Conservation (phyloP, 2,113 vertebrate species). For the Scopus umbretta region DNA sequence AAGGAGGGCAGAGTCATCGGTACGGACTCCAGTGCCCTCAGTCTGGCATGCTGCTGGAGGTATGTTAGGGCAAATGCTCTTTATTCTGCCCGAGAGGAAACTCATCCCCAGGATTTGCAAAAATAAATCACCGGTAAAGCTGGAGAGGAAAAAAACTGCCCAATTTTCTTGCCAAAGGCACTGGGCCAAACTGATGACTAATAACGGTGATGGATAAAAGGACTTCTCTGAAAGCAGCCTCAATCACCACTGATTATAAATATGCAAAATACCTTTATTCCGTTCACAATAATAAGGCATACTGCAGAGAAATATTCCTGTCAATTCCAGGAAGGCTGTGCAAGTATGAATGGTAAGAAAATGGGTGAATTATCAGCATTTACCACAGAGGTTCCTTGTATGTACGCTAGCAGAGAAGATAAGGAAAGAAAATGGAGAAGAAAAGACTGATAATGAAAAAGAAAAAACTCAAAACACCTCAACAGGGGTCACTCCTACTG, state of each 20-base stretch:
- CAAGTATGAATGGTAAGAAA: neutral
- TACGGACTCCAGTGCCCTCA: neutral
- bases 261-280: conserved; percentile 28
- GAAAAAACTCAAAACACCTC: neutral
- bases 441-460: neutral
- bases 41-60: neutral
- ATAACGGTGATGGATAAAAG: neutral
- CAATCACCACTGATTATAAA: neutral
- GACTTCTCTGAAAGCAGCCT: neutral
- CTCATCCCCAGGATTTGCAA: neutral
- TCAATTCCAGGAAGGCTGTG: conserved; percentile 20
- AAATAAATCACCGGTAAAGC: conserved; percentile 24
- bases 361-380: neutral
- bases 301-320: neutral
- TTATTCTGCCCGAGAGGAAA: neutral
- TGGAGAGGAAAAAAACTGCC: neutral
- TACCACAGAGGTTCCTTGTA: neutral
- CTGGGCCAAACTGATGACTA: conserved; percentile 16
- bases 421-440: neutral
- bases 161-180: neutral
- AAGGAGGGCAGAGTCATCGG: neutral
- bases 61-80: neutral
- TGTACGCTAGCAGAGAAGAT: neutral
- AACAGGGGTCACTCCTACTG: neutral
- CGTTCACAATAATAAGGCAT: neutral